Percentiles rank a stretch among this genome's conserved stretches.
Conservation (phyloP, 2,113 vertebrate genomes). For the rat (Rattus norvegicus) region GRCr8 NC_086035.1:38005501-38006000, state of each 20-base stretch:
- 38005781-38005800: constrained; percentile 98
- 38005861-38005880: constrained; percentile 98
- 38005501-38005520: no score
- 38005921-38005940: constrained; percentile 99
- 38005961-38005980: constrained; percentile 99
- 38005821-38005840: constrained; percentile 99
- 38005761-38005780: constrained; percentile 92
- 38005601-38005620: no score
- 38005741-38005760: constrained; percentile 93
- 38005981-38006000: constrained; percentile 99
- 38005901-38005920: constrained; percentile 99
- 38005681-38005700: no score
- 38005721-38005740: constrained; percentile 89
- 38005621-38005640: no score
- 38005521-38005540: no score
- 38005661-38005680: no score
- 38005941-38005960: constrained; percentile 99
- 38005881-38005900: constrained; percentile 99
- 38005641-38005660: no score
- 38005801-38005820: constrained; percentile 99
- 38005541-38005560: no score
- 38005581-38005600: no score
- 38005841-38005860: constrained; percentile 98
- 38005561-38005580: no score
- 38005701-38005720: no score